These are phyloP conservation scores for Fregata magnificens DNA, from an alignment of 2,113 vertebrate species.

Conservation along the genomic window DNA sequence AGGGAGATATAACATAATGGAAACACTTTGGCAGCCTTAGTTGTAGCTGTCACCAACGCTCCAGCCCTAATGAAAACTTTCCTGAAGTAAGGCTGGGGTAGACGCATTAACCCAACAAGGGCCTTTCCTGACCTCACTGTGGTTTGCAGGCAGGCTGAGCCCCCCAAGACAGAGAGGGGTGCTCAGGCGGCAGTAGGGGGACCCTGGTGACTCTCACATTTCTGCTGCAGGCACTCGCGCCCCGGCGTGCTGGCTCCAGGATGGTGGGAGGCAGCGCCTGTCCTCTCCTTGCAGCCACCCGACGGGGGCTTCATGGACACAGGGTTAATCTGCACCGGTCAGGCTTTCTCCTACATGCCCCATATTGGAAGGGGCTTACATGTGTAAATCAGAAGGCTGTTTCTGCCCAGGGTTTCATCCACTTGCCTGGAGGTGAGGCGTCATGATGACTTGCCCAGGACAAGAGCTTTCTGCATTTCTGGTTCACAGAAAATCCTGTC, in stretches of 20 bases:
- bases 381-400: neutral
- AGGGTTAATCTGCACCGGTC: neutral
- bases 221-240: neutral
- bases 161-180: neutral
- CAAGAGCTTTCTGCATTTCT: neutral
- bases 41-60: neutral
- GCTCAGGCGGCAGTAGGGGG: neutral
- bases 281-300: neutral
- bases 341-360: neutral
- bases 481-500: neutral
- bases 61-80: slow-evolving; percentile 61
- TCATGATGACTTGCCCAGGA: neutral
- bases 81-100: neutral
- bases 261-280: no score
- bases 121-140: neutral
- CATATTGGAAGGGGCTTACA: neutral
- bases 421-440: neutral
- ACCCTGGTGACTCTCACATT: neutral
- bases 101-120: neutral
- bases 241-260: neutral
- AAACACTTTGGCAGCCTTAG: slow-evolving; percentile 38
- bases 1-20: slow-evolving; percentile 56
- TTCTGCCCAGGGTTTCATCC: neutral
- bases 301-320: neutral
- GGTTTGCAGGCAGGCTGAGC: neutral